Conservation (phyloP, 2,797 vertebrate genomes). For the Leptodactylus fallax region DNA sequence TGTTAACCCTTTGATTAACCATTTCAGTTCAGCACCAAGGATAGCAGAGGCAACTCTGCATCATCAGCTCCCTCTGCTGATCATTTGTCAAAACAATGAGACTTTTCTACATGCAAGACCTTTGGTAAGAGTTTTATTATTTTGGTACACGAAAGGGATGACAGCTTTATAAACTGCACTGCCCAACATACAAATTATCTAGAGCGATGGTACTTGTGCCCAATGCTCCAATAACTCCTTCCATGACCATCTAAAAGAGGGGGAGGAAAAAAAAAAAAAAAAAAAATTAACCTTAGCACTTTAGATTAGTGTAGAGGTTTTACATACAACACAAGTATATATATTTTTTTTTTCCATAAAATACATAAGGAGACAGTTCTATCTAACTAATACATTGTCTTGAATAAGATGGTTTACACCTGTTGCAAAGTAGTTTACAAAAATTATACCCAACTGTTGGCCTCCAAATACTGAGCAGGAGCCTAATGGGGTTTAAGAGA, state of each 20-base stretch:
- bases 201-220: neutral
- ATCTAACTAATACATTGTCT: neutral
- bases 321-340: neutral
- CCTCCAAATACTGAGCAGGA: neutral
- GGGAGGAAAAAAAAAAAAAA: no score
- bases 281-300: neutral
- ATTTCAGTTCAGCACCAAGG: slow-evolving; percentile 54
- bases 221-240: neutral
- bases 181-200: slow-evolving; percentile 50
- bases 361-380: no score
- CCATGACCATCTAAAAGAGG: slow-evolving; percentile 6
- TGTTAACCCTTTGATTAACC: slow-evolving; percentile 10
- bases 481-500: no score
- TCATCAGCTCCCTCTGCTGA: slow-evolving; percentile 51
- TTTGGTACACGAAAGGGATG: neutral
- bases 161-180: neutral
- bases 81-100: neutral
- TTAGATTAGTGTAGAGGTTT: neutral
- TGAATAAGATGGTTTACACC: no score
- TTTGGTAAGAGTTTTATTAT: slow-evolving; percentile 49
- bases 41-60: slow-evolving; percentile 35
- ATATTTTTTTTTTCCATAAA: no score
- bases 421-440: neutral
- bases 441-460: neutral
- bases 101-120: neutral